Evolutionary conservation across 2,797 vertebrate species (phyloP).

Genomic region (Thunnus albacares): DNA sequence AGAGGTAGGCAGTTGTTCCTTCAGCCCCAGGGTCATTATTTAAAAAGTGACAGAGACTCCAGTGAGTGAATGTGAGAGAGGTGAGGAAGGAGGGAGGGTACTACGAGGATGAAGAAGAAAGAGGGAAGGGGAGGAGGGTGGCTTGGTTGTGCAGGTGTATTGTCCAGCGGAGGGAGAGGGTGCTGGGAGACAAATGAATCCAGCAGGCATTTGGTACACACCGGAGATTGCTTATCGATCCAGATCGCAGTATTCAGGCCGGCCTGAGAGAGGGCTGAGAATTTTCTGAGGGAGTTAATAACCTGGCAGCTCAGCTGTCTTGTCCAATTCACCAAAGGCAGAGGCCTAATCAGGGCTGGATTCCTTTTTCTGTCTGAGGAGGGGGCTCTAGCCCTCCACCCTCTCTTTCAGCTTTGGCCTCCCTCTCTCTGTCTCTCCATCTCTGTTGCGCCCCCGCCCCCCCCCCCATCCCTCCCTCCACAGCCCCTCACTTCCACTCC

Average conservation of each 20-base stretch:
- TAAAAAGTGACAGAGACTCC: conserved; percentile 89
- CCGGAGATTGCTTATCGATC: conserved; percentile 99
- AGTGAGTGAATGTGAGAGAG: conserved; percentile 81
- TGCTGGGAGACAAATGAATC: conserved; percentile 99
- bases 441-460: conserved; percentile 74
- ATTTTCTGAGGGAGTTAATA: conserved; percentile 99
- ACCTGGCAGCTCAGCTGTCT: conserved; percentile 99
- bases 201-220: conserved; percentile 99
- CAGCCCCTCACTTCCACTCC: conserved; percentile 93
- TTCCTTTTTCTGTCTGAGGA: conserved; percentile 94
- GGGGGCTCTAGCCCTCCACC: conserved; percentile 79
- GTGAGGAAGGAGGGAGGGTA: conserved; percentile 65
- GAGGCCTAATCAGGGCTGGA: conserved; percentile 99
- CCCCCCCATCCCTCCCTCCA: conserved; percentile 85
- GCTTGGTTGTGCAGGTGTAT: conserved; percentile 90
- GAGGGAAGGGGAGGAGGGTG: conserved; percentile 45
- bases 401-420: conserved; percentile 82
- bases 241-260: conserved; percentile 97
- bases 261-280: conserved; percentile 94
- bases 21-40: conserved; percentile 95
- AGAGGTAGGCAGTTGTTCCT: conserved; percentile 90
- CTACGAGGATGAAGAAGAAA: conserved; percentile 32
- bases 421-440: conserved; percentile 73
- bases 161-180: conserved; percentile 90
- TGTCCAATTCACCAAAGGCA: conserved; percentile 99